Evolutionary conservation across 2,113 vertebrate genomes (phyloP).

Genomic region (Nematolebias whitei): DNA sequence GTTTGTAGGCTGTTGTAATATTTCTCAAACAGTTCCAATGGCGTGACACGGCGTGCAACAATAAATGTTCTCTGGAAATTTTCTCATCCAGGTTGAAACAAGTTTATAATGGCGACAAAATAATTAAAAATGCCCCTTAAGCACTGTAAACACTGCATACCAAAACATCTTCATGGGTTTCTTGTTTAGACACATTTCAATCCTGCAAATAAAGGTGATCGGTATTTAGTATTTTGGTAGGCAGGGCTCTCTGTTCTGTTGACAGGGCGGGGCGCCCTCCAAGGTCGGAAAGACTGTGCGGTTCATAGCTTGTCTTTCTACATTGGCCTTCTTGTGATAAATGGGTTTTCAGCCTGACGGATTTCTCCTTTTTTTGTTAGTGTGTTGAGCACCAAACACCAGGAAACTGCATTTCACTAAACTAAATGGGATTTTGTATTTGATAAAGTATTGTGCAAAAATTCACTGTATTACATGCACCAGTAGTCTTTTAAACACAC

Average conservation of each 20-base stretch:
- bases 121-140: neutral
- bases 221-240: too few species aligned
- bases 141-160: neutral
- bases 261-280: too few species aligned
- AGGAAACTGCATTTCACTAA: slow-evolving; percentile 14
- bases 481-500: slow-evolving; percentile 12
- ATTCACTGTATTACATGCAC: slow-evolving; percentile 5
- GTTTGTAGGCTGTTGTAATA: neutral
- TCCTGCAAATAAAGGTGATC: neutral
- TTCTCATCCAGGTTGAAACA: slow-evolving; percentile 2
- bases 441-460: neutral
- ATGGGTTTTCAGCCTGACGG: slow-evolving; percentile 33
- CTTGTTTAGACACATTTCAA: neutral
- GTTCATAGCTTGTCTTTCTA: slow-evolving; percentile 24
- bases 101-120: slow-evolving; percentile 3
- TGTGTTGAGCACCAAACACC: neutral
- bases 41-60: neutral
- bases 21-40: neutral
- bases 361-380: neutral
- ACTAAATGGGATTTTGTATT: slow-evolving; percentile 1
- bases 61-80: neutral
- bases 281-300: slow-evolving; percentile 10
- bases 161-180: neutral
- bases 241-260: too few species aligned
- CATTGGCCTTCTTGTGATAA: slow-evolving; percentile 35